These are phyloP conservation scores for Clarias gariepinus DNA, from an alignment of 2,113 vertebrate genomes.

Conservation along the genomic window DNA sequence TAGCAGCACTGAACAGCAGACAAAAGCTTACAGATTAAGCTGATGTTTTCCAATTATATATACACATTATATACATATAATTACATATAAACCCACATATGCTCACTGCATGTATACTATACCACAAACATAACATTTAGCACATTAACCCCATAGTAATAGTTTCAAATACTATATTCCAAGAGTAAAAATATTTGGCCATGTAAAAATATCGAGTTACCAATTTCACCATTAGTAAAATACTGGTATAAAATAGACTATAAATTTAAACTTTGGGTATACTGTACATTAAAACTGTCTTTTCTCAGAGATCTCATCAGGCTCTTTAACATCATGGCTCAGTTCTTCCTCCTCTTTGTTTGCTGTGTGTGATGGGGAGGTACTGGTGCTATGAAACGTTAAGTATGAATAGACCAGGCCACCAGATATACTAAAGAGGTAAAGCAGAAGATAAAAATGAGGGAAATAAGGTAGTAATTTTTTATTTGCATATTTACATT, in stretches of 20 bases:
- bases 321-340: constrained; percentile 38
- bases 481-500: not conserved
- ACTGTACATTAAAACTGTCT: not conserved
- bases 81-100: not conserved
- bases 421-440: constrained; percentile 79
- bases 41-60: not conserved
- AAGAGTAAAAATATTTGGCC: not conserved
- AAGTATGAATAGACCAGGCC: constrained; percentile 85
- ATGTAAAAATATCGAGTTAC: not conserved
- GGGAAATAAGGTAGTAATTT: not conserved
- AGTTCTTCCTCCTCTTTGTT: constrained; percentile 36
- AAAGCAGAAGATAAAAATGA: constrained; percentile 23
- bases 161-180: not conserved
- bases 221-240: not conserved
- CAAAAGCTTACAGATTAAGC: not conserved
- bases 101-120: not conserved
- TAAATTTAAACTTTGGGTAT: not conserved
- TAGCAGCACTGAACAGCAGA: not conserved
- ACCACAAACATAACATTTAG: not conserved
- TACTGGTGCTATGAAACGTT: constrained; percentile 67
- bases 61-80: too few species aligned
- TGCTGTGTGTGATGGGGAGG: not conserved
- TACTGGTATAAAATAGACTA: not conserved
- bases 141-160: constrained; percentile 3
- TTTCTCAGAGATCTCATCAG: constrained; percentile 3